A percentile compares a stretch with the other conserved stretches of the same genome.
phyloP scores from a whole-genome alignment of 1,140 invertebrate species.

The Druon quercuslanigerum region DNA sequence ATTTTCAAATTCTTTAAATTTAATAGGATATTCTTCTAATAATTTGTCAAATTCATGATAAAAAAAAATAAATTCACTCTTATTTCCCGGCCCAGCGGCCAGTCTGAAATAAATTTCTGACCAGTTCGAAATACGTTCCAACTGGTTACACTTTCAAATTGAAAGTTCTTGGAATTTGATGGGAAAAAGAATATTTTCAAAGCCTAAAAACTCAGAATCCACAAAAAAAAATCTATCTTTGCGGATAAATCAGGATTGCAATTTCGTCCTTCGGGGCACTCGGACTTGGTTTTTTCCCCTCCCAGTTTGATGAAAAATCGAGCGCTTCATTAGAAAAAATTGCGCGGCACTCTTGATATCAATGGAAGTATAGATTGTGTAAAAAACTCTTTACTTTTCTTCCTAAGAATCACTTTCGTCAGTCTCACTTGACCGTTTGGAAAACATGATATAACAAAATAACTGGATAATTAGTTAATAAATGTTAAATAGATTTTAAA shows the following conservation, averaged over 20 bases:
- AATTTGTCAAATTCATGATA: too few relatives aligned
- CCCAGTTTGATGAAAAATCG: not conserved
- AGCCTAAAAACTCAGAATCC: not conserved
- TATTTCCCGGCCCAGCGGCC: too few relatives aligned
- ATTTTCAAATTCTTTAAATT: too few relatives aligned
- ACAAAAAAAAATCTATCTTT: not conserved
- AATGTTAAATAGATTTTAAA: not conserved
- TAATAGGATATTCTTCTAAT: too few relatives aligned
- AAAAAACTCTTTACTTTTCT: not conserved
- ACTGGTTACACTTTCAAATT: too few relatives aligned
- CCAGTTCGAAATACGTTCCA: too few relatives aligned
- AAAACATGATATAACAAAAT: not conserved
- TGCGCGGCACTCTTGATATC: not conserved
- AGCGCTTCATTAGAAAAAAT: too few relatives aligned
- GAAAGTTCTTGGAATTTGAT: too few relatives aligned
- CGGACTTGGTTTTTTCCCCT: slow-evolving; percentile 7
- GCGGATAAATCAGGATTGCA: slow-evolving; percentile 28
- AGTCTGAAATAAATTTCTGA: too few relatives aligned
- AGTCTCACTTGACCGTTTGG: not conserved
- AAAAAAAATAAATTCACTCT: too few relatives aligned
- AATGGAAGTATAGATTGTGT: not conserved
- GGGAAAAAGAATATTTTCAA: too few relatives aligned
- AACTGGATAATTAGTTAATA: not conserved
- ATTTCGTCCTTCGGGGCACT: slow-evolving; percentile 32
- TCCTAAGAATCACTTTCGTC: slow-evolving; percentile 10